A percentile compares a stretch with the other conserved stretches of the same genome.
These are phyloP conservation scores for Metalampra italica DNA, from an alignment of 2,888 invertebrate genomes.

Conservation along the genomic window DNA sequence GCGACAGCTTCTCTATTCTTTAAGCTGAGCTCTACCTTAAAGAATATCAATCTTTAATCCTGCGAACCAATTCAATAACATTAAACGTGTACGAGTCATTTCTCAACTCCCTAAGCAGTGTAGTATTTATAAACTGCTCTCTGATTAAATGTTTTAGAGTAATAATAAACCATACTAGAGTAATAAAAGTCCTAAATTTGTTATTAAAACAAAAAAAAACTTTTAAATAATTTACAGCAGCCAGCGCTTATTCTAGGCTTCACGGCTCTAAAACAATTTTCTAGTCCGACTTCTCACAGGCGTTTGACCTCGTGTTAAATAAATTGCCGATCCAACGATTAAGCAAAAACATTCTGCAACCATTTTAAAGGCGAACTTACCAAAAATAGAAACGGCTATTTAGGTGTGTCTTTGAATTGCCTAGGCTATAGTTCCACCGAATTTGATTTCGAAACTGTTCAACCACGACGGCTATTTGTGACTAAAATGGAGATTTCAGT, in stretches of 20 bases:
- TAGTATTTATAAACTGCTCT: too few relatives aligned
- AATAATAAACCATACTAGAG: too few relatives aligned
- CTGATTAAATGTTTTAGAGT: too few relatives aligned
- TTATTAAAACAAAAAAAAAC: too few relatives aligned
- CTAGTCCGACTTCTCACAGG: slow-evolving; percentile 8
- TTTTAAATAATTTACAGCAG: too few relatives aligned
- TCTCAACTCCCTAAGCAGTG: too few relatives aligned
- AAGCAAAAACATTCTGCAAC: slow-evolving; percentile 9
- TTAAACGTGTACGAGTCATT: too few relatives aligned
- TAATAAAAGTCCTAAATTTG: too few relatives aligned
- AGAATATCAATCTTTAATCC: too few relatives aligned
- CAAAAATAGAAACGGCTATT: slow-evolving; percentile 6
- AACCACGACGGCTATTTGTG: background rate
- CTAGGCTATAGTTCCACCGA: background rate
- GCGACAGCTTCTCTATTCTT: too few relatives aligned
- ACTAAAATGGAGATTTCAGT: background rate
- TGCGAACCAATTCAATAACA: too few relatives aligned
- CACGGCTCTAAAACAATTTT: background rate
- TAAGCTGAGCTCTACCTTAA: too few relatives aligned
- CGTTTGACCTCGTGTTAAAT: slow-evolving; percentile 25
- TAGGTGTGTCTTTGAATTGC: background rate
- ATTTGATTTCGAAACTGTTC: background rate
- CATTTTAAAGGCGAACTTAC: background rate
- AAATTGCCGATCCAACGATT: slow-evolving; percentile 15
- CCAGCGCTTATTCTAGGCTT: background rate